A percentile compares a stretch with the other conserved stretches of the same genome.
phyloP scores from a whole-genome alignment of 1,140 invertebrate species.

The Drosophila fuyamai region DNA sequence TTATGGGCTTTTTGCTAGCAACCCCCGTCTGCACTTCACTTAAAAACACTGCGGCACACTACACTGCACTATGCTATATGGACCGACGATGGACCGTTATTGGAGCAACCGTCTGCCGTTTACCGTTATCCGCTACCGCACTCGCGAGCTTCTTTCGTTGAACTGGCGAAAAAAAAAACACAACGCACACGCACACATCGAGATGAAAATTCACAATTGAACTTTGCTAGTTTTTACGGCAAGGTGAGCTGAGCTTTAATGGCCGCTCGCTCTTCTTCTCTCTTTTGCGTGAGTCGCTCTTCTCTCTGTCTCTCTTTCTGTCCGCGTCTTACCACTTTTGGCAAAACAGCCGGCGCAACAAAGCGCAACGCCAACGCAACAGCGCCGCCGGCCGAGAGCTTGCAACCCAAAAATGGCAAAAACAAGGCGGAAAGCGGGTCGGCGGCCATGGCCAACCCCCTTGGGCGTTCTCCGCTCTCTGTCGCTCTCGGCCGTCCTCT shows the following conservation, averaged over 20 bases:
- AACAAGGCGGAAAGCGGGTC: slow-evolving; percentile 1
- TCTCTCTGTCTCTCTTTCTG: slow-evolving; percentile 6
- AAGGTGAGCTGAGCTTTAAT: slow-evolving; percentile 47
- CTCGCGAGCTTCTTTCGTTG: slow-evolving; percentile 65
- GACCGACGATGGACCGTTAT: slow-evolving; percentile 3
- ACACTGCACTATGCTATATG: slow-evolving; percentile 23
- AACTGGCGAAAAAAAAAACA: slow-evolving; percentile 67
- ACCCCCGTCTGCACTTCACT: slow-evolving; percentile 44
- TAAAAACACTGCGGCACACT: slow-evolving; percentile 29
- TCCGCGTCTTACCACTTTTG: slow-evolving; percentile 31
- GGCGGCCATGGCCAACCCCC: slow-evolving; percentile 48
- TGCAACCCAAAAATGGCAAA: slow-evolving; percentile 77
- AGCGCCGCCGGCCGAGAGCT: slow-evolving; percentile 58
- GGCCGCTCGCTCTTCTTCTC: slow-evolving; percentile 12
- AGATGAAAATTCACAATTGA: slow-evolving; percentile 48
- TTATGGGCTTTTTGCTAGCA: slow-evolving; percentile 20
- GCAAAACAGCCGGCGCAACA: slow-evolving; percentile 48
- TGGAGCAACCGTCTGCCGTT: slow-evolving; percentile 8
- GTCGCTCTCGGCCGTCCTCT: neutral
- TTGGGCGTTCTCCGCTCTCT: slow-evolving; percentile 19
- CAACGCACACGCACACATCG: slow-evolving; percentile 8
- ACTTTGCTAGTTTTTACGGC: slow-evolving; percentile 53
- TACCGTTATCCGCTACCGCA: slow-evolving; percentile 58
- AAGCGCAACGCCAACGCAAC: slow-evolving; percentile 66
- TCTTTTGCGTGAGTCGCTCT: slow-evolving; percentile 10